Percentiles rank a stretch among this genome's conserved stretches.
Conservation (phyloP, 2,797 vertebrate genomes). For the Mormyrops attenuatus region DNA sequence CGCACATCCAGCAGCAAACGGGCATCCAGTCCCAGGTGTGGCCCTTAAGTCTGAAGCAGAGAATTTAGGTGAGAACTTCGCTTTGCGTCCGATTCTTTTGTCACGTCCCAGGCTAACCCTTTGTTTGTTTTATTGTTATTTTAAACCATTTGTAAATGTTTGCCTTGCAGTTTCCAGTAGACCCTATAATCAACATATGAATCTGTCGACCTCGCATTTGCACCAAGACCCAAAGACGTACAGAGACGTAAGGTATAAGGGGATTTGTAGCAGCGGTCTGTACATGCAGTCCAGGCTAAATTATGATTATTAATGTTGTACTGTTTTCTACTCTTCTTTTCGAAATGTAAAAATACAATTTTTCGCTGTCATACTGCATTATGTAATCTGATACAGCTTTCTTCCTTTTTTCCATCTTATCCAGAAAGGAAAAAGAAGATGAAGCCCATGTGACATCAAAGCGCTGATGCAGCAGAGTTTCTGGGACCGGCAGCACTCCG, state of each 20-base stretch:
- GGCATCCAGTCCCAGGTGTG: neutral
- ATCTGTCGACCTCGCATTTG: neutral
- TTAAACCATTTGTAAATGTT: neutral
- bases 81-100: neutral
- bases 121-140: neutral
- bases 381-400: slow-evolving; percentile 42
- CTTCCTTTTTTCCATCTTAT: slow-evolving; percentile 33
- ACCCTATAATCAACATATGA: neutral
- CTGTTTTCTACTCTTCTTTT: neutral
- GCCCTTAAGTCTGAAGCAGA: neutral
- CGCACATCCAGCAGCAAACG: neutral
- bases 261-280: neutral
- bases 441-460: neutral
- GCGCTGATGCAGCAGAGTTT: slow-evolving; percentile 4
- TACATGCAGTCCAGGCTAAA: neutral
- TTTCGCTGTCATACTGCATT: slow-evolving; percentile 35
- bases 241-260: neutral
- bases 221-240: neutral
- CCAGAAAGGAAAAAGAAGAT: neutral
- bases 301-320: neutral
- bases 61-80: neutral
- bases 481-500: neutral
- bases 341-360: neutral
- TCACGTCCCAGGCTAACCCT: neutral
- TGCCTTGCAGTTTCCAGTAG: neutral